phyloP scores from a whole-genome alignment of 2,113 vertebrate species.

The Myotis lucifugus region DNA sequence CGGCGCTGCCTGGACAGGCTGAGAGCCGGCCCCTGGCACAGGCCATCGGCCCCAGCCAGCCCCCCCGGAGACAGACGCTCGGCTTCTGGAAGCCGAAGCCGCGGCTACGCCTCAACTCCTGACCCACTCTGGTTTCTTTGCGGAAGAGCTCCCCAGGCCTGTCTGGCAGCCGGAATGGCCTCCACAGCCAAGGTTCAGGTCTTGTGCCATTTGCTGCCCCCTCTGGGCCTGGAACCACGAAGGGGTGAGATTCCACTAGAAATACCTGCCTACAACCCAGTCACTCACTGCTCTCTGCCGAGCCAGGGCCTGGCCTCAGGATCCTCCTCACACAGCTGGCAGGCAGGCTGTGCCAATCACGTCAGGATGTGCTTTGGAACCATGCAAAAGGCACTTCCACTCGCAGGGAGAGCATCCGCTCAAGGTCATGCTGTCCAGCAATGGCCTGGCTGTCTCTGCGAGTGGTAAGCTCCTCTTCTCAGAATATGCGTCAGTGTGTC shows the following conservation, averaged over 20 bases:
- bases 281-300: background rate
- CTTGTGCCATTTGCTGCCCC: background rate
- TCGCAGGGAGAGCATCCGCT: background rate
- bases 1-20: background rate
- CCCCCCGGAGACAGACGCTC: background rate
- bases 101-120: background rate
- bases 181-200: background rate
- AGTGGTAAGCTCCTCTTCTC: background rate
- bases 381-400: background rate
- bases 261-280: background rate
- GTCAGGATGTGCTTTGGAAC: background rate
- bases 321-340: background rate
- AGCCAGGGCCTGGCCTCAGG: background rate
- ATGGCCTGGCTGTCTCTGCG: background rate
- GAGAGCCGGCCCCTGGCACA: background rate
- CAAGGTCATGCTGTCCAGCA: background rate
- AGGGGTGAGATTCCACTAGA: background rate
- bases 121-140: constrained; percentile 48
- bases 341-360: background rate
- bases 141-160: background rate
- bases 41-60: background rate
- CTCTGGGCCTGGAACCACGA: background rate
- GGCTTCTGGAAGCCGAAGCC: constrained; percentile 15
- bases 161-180: background rate
- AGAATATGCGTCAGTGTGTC: background rate